Evolutionary conservation across 2,797 vertebrate genomes (phyloP).

Genomic region (Ctenopoma multispine): DNA sequence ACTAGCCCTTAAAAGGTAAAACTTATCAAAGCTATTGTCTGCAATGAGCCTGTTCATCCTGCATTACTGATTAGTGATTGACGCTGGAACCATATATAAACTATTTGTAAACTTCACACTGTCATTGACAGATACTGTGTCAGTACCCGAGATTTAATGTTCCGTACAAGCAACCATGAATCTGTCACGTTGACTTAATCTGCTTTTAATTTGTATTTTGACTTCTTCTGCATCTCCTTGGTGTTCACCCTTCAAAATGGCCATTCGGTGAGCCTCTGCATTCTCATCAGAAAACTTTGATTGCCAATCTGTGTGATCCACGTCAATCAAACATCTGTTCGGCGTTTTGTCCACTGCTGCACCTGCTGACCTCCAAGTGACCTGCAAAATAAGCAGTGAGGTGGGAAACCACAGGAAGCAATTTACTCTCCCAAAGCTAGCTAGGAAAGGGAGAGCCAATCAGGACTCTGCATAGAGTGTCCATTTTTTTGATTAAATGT

Average conservation of each 20-base stretch:
- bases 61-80: constrained; percentile 78
- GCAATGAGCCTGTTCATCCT: constrained; percentile 74
- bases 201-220: constrained; percentile 76
- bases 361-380: constrained; percentile 87
- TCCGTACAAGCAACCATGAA: constrained; percentile 59
- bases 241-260: constrained; percentile 79
- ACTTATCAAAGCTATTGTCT: constrained; percentile 75
- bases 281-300: constrained; percentile 85
- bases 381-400: constrained; percentile 83
- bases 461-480: constrained; percentile 57
- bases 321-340: constrained; percentile 88
- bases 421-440: constrained; percentile 80
- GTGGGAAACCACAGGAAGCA: constrained; percentile 71
- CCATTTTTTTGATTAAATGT: constrained; percentile 78
- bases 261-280: constrained; percentile 74
- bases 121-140: constrained; percentile 67
- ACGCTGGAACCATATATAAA: constrained; percentile 69
- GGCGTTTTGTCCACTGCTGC: constrained; percentile 81
- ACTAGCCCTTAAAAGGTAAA: constrained; percentile 58
- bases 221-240: constrained; percentile 75
- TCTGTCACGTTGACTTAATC: constrained; percentile 64
- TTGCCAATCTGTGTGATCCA: constrained; percentile 87
- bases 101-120: constrained; percentile 60
- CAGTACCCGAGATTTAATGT: constrained; percentile 71
- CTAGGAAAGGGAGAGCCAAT: constrained; percentile 70